These are phyloP conservation scores for Drosophila rellima DNA, from an alignment of 2,888 invertebrate genomes.

Conservation along the genomic window DNA sequence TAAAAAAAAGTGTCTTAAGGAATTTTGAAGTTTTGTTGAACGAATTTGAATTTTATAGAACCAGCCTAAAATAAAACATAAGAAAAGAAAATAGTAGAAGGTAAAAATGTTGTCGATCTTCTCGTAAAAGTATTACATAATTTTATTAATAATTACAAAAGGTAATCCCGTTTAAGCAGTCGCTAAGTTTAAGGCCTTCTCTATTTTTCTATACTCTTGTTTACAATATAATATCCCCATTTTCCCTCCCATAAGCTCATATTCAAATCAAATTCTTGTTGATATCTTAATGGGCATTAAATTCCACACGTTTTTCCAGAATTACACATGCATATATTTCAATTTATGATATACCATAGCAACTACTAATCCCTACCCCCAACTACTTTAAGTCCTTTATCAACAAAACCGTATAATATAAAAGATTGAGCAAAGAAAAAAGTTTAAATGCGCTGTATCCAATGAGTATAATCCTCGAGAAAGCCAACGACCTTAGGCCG, in stretches of 20 bases:
- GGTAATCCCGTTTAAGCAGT: too few species aligned
- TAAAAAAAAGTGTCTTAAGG: background rate
- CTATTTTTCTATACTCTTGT: background rate
- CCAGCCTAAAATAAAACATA: background rate
- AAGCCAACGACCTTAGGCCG: constrained; percentile 49
- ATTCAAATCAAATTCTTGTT: constrained; percentile 33
- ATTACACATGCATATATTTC: constrained; percentile 28
- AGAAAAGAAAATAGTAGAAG: background rate
- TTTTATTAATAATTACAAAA: too few species aligned
- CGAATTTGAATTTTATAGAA: background rate
- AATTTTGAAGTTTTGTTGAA: background rate
- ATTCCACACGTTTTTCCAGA: constrained; percentile 11
- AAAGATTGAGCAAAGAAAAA: constrained; percentile 16
- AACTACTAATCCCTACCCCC: constrained; percentile 24
- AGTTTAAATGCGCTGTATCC: constrained; percentile 53
- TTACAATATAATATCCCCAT: background rate
- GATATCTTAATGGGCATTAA: constrained; percentile 23
- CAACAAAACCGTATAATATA: constrained; percentile 34
- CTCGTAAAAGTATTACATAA: background rate
- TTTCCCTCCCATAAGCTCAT: background rate
- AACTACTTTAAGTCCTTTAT: constrained; percentile 57
- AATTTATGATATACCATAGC: constrained; percentile 50
- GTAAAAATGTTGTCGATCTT: background rate
- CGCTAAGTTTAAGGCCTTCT: background rate
- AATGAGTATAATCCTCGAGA: constrained; percentile 56